Conservation (phyloP, 2,888 invertebrate species). For the Xanthia togata region DNA sequence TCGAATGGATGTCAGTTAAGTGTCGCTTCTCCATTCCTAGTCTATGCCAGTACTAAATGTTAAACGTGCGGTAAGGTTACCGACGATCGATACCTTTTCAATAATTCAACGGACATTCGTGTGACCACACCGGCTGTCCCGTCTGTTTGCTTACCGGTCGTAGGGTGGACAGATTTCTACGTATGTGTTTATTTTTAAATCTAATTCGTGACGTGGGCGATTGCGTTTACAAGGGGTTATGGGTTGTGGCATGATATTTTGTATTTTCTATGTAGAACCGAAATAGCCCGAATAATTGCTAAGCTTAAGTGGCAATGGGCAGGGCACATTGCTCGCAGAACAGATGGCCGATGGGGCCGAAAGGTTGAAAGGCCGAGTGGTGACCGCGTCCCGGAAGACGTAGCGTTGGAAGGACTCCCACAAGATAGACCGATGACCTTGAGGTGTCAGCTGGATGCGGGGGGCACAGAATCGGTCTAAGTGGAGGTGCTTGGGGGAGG, state of each 20-base stretch:
- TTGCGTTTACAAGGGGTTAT: neutral
- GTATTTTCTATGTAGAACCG: slow-evolving; percentile 8
- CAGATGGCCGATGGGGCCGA: no score
- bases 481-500: no score
- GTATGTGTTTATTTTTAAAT: slow-evolving; percentile 30
- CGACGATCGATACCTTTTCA: slow-evolving; percentile 39
- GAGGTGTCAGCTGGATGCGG: no score
- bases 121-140: slow-evolving; percentile 34
- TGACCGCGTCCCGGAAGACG: no score
- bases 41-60: slow-evolving; percentile 8
- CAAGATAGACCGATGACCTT: no score
- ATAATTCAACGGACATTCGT: slow-evolving; percentile 48
- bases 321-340: no score
- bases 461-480: no score
- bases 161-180: slow-evolving; percentile 24
- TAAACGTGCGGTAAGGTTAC: slow-evolving; percentile 24
- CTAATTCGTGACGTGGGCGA: neutral
- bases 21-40: neutral
- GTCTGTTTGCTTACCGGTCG: slow-evolving; percentile 3
- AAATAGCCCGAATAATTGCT: no score
- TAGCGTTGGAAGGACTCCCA: no score
- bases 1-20: neutral
- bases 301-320: no score
- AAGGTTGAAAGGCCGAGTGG: no score
- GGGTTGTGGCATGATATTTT: neutral